A percentile compares a stretch with the other conserved stretches of the same genome.
Evolutionary conservation across 1,140 invertebrate species (phyloP).

Genomic region (Diabrotica undecimpunctata): DNA sequence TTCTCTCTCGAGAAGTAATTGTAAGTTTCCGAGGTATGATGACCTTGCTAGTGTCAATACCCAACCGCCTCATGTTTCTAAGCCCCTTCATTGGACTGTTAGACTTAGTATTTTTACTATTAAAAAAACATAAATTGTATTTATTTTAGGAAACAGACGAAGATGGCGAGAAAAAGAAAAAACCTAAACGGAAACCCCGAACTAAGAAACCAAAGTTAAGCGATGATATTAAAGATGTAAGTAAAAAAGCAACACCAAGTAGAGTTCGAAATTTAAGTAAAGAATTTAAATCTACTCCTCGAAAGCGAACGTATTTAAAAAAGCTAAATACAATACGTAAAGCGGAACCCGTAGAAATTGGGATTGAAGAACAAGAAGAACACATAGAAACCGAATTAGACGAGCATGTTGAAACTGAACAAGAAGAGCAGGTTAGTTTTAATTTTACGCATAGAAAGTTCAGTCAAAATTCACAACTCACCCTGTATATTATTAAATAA

Average conservation of each 20-base stretch:
- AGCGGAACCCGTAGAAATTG: not conserved
- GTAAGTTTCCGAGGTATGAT: too few species aligned
- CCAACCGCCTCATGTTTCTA: too few species aligned
- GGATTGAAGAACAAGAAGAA: not conserved
- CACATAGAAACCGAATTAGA: not conserved
- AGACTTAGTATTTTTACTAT: too few species aligned
- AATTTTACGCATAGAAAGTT: too few species aligned
- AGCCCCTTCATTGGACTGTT: too few species aligned
- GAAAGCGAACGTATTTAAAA: conserved; percentile 24
- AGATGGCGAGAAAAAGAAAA: conserved; percentile 34
- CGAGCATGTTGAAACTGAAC: conserved; percentile 3
- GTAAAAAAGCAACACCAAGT: conserved; percentile 8
- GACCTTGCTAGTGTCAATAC: too few species aligned
- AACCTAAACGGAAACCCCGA: conserved; percentile 18
- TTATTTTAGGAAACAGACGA: conserved; percentile 39
- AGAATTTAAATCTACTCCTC: conserved; percentile 19
- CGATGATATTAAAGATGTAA: conserved; percentile 8
- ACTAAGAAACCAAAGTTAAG: conserved; percentile 9
- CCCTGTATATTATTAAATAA: too few species aligned
- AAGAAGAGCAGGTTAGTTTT: conserved; percentile 15
- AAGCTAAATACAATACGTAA: conserved; percentile 7
- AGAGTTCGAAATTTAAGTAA: conserved; percentile 1
- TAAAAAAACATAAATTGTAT: not conserved
- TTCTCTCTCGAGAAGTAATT: too few species aligned
- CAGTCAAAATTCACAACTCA: too few species aligned